Conservation (phyloP, 1,140 invertebrate species). For the Papilio dardanus region DNA sequence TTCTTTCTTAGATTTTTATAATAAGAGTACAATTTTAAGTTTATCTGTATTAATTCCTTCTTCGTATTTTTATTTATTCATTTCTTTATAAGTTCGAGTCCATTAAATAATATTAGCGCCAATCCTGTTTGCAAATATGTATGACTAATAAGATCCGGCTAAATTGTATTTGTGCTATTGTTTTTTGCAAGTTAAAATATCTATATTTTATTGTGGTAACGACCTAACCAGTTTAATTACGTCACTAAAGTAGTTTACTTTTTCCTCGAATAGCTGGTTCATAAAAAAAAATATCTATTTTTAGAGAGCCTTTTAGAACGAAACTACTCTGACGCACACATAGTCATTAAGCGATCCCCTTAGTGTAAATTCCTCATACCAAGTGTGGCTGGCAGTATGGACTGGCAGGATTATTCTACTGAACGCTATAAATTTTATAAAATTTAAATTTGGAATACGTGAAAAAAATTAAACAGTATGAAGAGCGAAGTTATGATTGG, state of each 20-base stretch:
- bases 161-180: not conserved
- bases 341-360: no score
- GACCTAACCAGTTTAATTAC: not conserved
- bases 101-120: not conserved
- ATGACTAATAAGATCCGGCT: not conserved
- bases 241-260: not conserved
- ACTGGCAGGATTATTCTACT: no score
- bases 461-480: not conserved
- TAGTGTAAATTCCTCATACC: no score
- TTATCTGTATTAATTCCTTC: no score
- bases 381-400: no score
- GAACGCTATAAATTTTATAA: not conserved
- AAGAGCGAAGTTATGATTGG: constrained; percentile 13
- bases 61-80: no score
- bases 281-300: no score
- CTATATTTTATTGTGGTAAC: not conserved
- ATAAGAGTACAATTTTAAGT: no score
- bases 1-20: no score
- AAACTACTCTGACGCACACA: no score
- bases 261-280: no score
- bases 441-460: not conserved
- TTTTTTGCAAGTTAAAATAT: not conserved
- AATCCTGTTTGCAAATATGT: not conserved
- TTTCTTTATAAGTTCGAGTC: not conserved
- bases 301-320: no score